phyloP scores from a whole-genome alignment of 1,140 invertebrate genomes.

The Dendroctonus valens region DNA sequence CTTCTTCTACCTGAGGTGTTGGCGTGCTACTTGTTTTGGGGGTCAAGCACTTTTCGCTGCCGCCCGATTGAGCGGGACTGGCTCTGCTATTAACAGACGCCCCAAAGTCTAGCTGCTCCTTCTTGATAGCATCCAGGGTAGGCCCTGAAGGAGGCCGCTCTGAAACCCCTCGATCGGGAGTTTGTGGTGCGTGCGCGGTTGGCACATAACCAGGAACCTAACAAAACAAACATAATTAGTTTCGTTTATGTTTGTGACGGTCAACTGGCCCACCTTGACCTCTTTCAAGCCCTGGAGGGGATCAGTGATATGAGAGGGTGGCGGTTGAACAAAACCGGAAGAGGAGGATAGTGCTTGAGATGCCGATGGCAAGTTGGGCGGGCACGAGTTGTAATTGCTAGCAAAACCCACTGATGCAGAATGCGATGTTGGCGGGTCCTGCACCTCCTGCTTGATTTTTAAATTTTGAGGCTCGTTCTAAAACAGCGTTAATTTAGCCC shows the following conservation, averaged over 20 bases:
- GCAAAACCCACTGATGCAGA: background rate
- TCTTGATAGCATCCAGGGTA: slow-evolving; percentile 59
- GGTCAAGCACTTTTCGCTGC: slow-evolving; percentile 43
- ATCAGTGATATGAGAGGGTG: slow-evolving; percentile 52
- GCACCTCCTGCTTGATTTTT: slow-evolving; percentile 76
- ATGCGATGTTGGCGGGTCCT: slow-evolving; percentile 44
- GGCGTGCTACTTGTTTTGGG: slow-evolving; percentile 46
- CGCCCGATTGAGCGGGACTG: slow-evolving; percentile 38
- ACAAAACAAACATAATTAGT: slow-evolving; percentile 15
- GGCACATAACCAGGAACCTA: slow-evolving; percentile 63
- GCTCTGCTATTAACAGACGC: slow-evolving; percentile 23
- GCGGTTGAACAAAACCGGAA: slow-evolving; percentile 33
- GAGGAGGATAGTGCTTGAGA: slow-evolving; percentile 31
- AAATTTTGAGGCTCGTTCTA: slow-evolving; percentile 69
- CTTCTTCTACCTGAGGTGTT: slow-evolving; percentile 34
- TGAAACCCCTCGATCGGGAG: slow-evolving; percentile 24
- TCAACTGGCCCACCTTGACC: slow-evolving; percentile 62
- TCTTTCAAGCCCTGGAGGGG: slow-evolving; percentile 76
- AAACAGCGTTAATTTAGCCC: background rate
- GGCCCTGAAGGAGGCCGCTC: slow-evolving; percentile 43
- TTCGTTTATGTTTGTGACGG: background rate
- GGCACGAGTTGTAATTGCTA: background rate
- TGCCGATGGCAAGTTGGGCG: slow-evolving; percentile 17
- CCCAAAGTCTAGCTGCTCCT: slow-evolving; percentile 58
- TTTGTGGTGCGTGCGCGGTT: slow-evolving; percentile 34